Base-by-base conservation (phyloP, 2,888 invertebrate genomes). In the Homarus gammarus region DNA sequence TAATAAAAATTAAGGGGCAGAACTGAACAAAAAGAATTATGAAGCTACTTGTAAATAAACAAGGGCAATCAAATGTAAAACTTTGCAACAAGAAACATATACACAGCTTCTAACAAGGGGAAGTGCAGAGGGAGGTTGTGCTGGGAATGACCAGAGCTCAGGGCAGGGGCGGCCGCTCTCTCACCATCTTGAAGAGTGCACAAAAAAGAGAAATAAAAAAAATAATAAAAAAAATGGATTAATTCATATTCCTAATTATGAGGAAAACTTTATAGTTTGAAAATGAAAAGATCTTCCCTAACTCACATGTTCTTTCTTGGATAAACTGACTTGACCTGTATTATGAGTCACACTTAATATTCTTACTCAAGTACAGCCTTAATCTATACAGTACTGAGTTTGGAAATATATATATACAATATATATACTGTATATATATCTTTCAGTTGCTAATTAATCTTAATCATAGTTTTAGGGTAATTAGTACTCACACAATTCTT, bases 11-110 rank as follows among this genome's bases (percentile, higher is more conserved):
- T 89, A 84, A 85, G 84, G 86, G 89, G 89, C 89, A 85, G 84
- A 89, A 89, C 89, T 89, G 70, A 89, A 89, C 75, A 89, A 89
- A 89, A 89, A 64, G 88, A 88, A 89, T 85, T 79, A 89, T 89
- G 89, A 88, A 88, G 88, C 88, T 88, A 88, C 88, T 88, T 88
- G 88, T 84, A 88, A 88, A 84, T 88, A 88, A 88, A 88, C 78
- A 88, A 88, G 88, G 88, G 88, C 75, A 88, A 88, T 88, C 88
- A 88, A 88, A 88, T 88, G 88, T 88, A 88, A 86, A 88, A 88
- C 88, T 88, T 84, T 83, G 88, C 88, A 88, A 88, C 88, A 88
- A 84, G 88, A 78, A 88, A 88, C 88, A 88, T 88, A 84, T 88
- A 88, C 88, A 88, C 84, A 88, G 88, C 83, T 83, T 88, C 84